Evolutionary conservation across 1,140 invertebrate species (phyloP), one percentile per base, ranked within the genome.

Genomic region (Aphelenchoides avenae): DNA sequence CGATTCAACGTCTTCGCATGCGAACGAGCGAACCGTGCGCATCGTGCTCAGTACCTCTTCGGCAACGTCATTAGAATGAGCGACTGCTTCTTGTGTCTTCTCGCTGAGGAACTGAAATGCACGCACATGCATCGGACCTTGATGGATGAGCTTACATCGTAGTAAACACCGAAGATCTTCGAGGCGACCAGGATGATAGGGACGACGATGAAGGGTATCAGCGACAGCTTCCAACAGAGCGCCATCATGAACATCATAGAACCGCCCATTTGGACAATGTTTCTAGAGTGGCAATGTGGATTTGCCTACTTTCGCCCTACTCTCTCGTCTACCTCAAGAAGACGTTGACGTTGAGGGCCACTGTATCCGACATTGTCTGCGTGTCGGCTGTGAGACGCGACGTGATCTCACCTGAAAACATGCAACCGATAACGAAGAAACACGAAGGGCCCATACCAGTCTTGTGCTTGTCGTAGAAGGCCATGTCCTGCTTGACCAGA

Each of bases 31-130:
- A 7, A 78, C 76, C 9, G 76, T 79, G 42, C 77, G 48, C 55
- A 78, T 78, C 5, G 74, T 66, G 4, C 68, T 70, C n/a, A 77
- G 41, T 6, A 74, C 67, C 61, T 78, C 77, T 57, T 80, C 78
- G 7, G 78, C 77, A 18, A 80, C 76, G 60, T 79, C 69, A 51
- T 80, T 80, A 3, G 78, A 68, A 46, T 71, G 66, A 1, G 79
- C 79, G 5, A 79, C 59, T 15, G 72, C 66, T 57, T 78, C 65
- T 66, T 80, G 78, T 1, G 79, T 76, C 50, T 76, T 66, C 44
- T 78, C 71, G 9, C 75, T 66, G 1, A 80, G 59, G 48, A 60
- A 44, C 76, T 80, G 47, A 76, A 78, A 50, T 4, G 37, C 30
- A 53, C 26, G 15, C 22, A 3, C 5, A 24, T 20, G 22, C 11